Conservation (phyloP, 2,888 invertebrate species). For the Phalera bucephala region DNA sequence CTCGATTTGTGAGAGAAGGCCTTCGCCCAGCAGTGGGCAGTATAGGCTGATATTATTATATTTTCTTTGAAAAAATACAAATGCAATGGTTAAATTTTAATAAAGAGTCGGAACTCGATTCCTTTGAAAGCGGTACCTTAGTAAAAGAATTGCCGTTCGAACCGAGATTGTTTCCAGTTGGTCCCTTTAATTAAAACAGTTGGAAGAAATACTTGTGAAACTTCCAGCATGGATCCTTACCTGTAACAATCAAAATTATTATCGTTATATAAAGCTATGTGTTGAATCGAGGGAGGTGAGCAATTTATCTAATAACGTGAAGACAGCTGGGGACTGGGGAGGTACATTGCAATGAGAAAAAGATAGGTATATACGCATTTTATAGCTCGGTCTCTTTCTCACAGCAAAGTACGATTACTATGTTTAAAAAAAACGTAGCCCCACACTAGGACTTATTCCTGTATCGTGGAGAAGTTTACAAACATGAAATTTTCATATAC, state of each 20-base stretch:
- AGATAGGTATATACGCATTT: too few relatives aligned
- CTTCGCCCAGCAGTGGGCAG: too few relatives aligned
- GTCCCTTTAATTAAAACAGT: slow-evolving; percentile 58
- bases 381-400: too few relatives aligned
- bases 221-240: slow-evolving; percentile 50
- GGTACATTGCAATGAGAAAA: too few relatives aligned
- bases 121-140: slow-evolving; percentile 37
- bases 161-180: slow-evolving; percentile 48
- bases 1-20: too few relatives aligned
- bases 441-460: too few relatives aligned
- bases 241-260: slow-evolving; percentile 58
- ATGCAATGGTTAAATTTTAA: slow-evolving; percentile 20
- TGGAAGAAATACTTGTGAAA: slow-evolving; percentile 47
- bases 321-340: not conserved
- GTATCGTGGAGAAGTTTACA: too few relatives aligned
- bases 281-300: not conserved
- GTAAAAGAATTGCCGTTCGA: slow-evolving; percentile 40
- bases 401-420: too few relatives aligned
- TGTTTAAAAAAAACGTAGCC: too few relatives aligned
- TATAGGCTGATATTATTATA: too few relatives aligned
- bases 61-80: too few relatives aligned
- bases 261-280: slow-evolving; percentile 10
- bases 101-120: slow-evolving; percentile 28
- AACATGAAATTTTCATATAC: too few relatives aligned
- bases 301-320: not conserved